A percentile compares a stretch with the other conserved stretches of the same genome.
phyloP scores from a whole-genome alignment of 1,140 invertebrate species.

The Propsilocerus akamusi region DNA sequence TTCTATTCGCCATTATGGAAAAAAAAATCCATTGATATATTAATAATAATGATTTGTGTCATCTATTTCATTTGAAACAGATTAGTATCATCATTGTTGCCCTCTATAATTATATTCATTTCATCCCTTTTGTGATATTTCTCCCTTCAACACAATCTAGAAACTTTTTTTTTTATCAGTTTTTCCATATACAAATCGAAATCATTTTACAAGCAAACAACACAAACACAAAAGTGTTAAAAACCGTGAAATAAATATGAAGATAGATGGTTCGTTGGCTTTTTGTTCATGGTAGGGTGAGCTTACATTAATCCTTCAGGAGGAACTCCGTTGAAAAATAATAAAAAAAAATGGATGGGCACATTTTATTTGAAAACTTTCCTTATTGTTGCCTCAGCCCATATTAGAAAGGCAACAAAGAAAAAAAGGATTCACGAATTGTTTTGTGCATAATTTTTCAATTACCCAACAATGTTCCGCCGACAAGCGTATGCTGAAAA shows the following conservation, averaged over 20 bases:
- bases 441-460: too few species aligned
- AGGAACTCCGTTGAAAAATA: too few species aligned
- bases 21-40: background rate
- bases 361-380: too few species aligned
- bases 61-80: background rate
- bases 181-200: too few species aligned
- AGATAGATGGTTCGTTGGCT: background rate
- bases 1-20: background rate
- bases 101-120: background rate
- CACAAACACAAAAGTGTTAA: background rate
- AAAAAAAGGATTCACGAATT: too few species aligned
- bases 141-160: background rate
- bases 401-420: too few species aligned
- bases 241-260: conserved; percentile 3
- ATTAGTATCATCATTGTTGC: conserved; percentile 1
- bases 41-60: background rate
- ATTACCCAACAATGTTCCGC: too few species aligned
- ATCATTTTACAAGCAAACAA: background rate
- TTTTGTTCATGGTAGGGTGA: background rate
- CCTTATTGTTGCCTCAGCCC: too few species aligned
- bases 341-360: too few species aligned
- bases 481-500: too few species aligned
- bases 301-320: background rate
- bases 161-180: background rate
- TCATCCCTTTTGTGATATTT: background rate